These are phyloP conservation scores for Battus philenor DNA, from an alignment of 1,140 invertebrate species.

Conservation along the genomic window DNA sequence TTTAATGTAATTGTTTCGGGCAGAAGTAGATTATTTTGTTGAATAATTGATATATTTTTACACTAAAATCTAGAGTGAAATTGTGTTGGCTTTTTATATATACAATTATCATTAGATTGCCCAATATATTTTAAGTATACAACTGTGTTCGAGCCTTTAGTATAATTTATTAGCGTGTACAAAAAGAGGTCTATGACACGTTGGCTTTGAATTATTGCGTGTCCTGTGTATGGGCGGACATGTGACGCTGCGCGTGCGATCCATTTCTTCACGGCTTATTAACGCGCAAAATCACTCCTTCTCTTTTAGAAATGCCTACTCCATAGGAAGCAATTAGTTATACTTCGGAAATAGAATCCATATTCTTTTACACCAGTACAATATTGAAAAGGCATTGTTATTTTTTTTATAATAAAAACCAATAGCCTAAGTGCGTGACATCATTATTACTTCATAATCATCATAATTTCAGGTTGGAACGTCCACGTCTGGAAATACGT, in stretches of 20 bases:
- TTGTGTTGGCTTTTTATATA: too few relatives aligned
- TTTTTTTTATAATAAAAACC: too few relatives aligned
- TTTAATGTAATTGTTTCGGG: too few relatives aligned
- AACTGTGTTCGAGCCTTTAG: conserved; percentile 20
- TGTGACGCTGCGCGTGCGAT: conserved; percentile 34
- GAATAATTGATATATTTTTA: too few relatives aligned
- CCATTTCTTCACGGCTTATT: conserved; percentile 50
- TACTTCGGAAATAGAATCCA: conserved; percentile 11
- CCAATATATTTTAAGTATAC: neutral
- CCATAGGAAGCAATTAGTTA: conserved; percentile 16
- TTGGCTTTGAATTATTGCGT: conserved; percentile 41
- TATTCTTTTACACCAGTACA: too few relatives aligned
- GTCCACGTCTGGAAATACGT: too few relatives aligned
- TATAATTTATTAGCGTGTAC: conserved; percentile 27
- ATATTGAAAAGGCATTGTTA: too few relatives aligned
- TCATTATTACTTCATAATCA: too few relatives aligned
- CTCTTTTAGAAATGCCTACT: conserved; percentile 21
- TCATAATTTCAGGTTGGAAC: too few relatives aligned
- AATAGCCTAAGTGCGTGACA: too few relatives aligned
- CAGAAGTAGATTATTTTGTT: too few relatives aligned
- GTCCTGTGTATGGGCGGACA: conserved; percentile 34
- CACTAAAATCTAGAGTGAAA: too few relatives aligned
- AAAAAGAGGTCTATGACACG: conserved; percentile 26
- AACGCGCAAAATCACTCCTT: conserved; percentile 40
- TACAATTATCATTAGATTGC: neutral